Conservation (phyloP, 2,113 vertebrate genomes). For the Cardinalis cardinalis region DNA sequence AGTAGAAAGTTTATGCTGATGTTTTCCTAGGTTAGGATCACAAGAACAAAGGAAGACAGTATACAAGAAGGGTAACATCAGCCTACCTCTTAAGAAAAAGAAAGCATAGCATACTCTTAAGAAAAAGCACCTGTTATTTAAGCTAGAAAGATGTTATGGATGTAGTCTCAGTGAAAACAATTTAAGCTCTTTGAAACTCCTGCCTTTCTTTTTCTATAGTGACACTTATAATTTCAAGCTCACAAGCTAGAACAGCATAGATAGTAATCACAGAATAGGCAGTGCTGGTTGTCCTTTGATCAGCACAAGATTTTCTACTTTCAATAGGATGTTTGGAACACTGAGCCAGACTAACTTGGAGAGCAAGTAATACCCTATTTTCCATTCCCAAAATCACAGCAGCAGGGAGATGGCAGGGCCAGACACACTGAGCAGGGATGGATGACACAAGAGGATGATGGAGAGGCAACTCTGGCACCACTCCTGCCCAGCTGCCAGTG, state of each 20-base stretch:
- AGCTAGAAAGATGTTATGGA: background rate
- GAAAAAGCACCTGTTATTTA: background rate
- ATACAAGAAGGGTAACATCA: background rate
- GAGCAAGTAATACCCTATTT: background rate
- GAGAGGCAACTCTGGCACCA: background rate
- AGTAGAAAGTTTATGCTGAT: background rate
- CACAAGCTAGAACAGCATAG: background rate
- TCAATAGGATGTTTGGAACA: background rate
- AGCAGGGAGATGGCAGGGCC: background rate
- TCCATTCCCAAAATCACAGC: background rate
- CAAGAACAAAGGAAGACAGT: background rate
- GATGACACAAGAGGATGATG: fast-evolving
- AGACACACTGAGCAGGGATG: fast-evolving
- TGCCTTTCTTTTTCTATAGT: background rate
- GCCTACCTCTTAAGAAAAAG: background rate
- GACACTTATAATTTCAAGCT: background rate
- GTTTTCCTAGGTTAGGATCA: background rate
- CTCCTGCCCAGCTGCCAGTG: background rate
- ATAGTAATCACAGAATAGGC: background rate
- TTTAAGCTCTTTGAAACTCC: background rate
- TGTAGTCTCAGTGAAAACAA: background rate
- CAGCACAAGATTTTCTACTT: background rate
- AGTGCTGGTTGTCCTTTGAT: background rate
- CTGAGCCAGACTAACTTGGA: background rate
- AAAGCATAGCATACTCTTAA: background rate